Conservation (phyloP, 2,797 vertebrate species). For the Anguilla anguilla region DNA sequence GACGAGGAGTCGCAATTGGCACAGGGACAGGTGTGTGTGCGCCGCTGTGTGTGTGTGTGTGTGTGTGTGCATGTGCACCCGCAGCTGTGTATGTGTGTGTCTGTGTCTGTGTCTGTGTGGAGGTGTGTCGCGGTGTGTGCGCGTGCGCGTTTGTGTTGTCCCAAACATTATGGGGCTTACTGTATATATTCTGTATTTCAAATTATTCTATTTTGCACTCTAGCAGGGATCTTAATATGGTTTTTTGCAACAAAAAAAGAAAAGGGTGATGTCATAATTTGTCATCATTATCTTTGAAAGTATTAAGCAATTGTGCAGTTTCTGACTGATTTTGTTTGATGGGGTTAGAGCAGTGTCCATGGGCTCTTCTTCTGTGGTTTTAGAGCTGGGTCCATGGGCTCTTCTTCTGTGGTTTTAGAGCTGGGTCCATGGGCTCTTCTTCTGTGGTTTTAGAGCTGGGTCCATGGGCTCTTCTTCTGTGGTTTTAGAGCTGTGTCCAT, state of each 20-base stretch:
- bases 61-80: background rate
- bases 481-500: background rate
- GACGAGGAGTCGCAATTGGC: background rate
- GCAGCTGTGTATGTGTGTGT: background rate
- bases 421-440: background rate
- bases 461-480: constrained; percentile 34
- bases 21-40: background rate
- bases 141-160: no score
- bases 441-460: constrained; percentile 15
- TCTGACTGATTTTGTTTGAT: background rate
- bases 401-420: no score
- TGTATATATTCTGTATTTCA: background rate
- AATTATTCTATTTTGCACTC: background rate
- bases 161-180: no score
- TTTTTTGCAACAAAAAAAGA: background rate
- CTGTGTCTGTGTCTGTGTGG: constrained; percentile 1
- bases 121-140: no score
- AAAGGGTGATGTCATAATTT: background rate
- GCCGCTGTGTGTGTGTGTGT: background rate
- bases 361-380: constrained; percentile 33
- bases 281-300: background rate
- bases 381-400: no score
- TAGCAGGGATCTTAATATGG: background rate
- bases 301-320: background rate
- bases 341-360: constrained; percentile 1